A percentile compares a stretch with the other conserved stretches of the same genome.
Evolutionary conservation across 2,797 vertebrate species (phyloP).

Genomic region (Tragopan temminckii): DNA sequence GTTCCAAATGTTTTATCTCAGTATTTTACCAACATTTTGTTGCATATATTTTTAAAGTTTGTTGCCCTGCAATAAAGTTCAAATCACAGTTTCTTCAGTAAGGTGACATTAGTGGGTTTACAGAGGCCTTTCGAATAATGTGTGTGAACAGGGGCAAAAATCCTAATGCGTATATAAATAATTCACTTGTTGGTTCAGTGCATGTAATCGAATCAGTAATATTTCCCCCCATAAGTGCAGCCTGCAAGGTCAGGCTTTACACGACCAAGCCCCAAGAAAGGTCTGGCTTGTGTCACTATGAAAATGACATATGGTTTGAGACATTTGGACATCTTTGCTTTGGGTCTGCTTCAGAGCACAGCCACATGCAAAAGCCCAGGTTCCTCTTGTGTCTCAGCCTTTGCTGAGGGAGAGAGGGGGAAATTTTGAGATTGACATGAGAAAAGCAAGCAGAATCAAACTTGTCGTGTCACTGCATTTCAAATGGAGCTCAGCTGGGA

Average conservation of each 20-base stretch:
- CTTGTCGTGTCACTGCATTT: background rate
- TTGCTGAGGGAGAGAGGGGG: background rate
- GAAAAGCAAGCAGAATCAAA: background rate
- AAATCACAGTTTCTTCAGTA: background rate
- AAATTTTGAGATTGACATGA: background rate
- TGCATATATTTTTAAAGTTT: background rate
- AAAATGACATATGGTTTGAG: background rate
- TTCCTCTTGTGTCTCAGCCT: background rate
- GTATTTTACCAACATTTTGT: background rate
- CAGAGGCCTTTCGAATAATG: background rate
- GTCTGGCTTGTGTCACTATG: slow-evolving; percentile 43
- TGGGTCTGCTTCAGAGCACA: background rate
- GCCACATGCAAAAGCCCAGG: background rate
- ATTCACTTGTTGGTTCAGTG: slow-evolving; percentile 20
- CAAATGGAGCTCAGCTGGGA: background rate
- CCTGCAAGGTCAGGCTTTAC: slow-evolving; percentile 14
- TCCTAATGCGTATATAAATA: background rate
- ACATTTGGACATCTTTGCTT: slow-evolving; percentile 4
- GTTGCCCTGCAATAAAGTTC: background rate
- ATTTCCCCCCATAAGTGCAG: background rate
- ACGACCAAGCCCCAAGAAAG: background rate
- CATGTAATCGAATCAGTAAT: background rate
- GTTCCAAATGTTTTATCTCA: background rate
- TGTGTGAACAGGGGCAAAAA: slow-evolving; percentile 4
- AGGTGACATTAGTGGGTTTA: background rate